Conservation (phyloP, 2,888 invertebrate species). For the Eupithecia inturbata region DNA sequence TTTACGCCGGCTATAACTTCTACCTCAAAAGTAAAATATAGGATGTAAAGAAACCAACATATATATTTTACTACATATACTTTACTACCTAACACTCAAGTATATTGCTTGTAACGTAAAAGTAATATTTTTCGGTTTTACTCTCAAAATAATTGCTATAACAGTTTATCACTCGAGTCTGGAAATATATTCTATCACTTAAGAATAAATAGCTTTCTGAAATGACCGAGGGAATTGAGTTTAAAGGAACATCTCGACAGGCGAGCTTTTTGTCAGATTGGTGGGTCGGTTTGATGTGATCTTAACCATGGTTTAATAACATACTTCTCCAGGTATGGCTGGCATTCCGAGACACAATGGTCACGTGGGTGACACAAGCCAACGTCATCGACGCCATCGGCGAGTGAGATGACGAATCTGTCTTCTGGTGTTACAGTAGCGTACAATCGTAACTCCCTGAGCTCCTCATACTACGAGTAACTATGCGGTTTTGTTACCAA, state of each 20-base stretch:
- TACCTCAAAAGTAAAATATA: constrained; percentile 15
- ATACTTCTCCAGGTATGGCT: too few species aligned
- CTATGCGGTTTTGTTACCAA: too few species aligned
- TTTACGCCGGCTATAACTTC: constrained; percentile 1
- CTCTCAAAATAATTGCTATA: constrained; percentile 24
- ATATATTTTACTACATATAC: constrained; percentile 12
- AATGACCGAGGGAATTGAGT: neutral
- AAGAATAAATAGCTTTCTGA: neutral
- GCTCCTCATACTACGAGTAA: too few species aligned
- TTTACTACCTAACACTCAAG: constrained; percentile 23
- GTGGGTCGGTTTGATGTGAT: too few species aligned
- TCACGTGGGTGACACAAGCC: too few species aligned
- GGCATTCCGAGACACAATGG: too few species aligned
- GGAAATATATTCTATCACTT: constrained; percentile 16
- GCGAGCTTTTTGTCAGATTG: neutral
- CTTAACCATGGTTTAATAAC: too few species aligned
- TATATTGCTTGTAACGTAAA: constrained; percentile 11
- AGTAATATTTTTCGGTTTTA: constrained; percentile 25
- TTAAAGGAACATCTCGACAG: neutral
- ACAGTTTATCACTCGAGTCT: constrained; percentile 18
- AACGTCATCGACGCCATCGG: too few species aligned
- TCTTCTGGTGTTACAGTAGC: too few species aligned
- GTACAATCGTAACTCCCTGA: too few species aligned
- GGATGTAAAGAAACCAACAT: constrained; percentile 26
- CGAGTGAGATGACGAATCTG: too few species aligned